Percentiles rank a stretch among this genome's conserved stretches.
Evolutionary conservation across 2,888 invertebrate genomes (phyloP).

Genomic region (Parnassius orleans): DNA sequence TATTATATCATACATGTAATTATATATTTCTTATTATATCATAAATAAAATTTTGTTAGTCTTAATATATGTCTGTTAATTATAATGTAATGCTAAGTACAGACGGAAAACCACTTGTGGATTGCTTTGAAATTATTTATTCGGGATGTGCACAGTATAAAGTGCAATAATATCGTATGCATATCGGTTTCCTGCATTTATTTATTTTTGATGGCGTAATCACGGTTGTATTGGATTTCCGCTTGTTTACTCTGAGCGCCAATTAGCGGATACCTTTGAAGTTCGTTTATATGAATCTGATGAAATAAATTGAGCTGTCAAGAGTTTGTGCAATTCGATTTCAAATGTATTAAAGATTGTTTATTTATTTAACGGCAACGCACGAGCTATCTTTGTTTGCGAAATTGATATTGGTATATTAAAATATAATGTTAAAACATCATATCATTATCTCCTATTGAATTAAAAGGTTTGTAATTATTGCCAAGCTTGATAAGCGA

Average conservation of each 20-base stretch:
- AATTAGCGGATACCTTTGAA: conserved; percentile 74
- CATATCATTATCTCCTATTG: too few relatives aligned
- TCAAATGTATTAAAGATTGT: conserved; percentile 55
- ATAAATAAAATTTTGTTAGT: too few relatives aligned
- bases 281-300: conserved; percentile 61
- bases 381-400: conserved; percentile 28
- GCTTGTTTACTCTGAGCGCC: conserved; percentile 49
- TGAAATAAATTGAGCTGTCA: conserved; percentile 72
- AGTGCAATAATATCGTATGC: conserved; percentile 6
- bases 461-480: too few relatives aligned
- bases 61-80: too few relatives aligned
- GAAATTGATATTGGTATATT: conserved; percentile 11
- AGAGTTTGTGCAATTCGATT: conserved; percentile 46
- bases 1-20: too few relatives aligned
- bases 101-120: not conserved
- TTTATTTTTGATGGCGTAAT: conserved; percentile 34
- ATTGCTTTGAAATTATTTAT: conserved; percentile 18
- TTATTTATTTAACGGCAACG: conserved; percentile 52
- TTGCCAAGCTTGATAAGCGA: too few relatives aligned
- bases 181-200: conserved; percentile 16
- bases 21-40: too few relatives aligned
- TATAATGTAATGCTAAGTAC: not conserved
- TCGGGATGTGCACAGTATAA: conserved; percentile 4
- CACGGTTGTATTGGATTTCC: conserved; percentile 41
- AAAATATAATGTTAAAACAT: too few relatives aligned